Evolutionary conservation across 2,888 invertebrate species (phyloP).

Genomic region (Lasioglossum vierecki): DNA sequence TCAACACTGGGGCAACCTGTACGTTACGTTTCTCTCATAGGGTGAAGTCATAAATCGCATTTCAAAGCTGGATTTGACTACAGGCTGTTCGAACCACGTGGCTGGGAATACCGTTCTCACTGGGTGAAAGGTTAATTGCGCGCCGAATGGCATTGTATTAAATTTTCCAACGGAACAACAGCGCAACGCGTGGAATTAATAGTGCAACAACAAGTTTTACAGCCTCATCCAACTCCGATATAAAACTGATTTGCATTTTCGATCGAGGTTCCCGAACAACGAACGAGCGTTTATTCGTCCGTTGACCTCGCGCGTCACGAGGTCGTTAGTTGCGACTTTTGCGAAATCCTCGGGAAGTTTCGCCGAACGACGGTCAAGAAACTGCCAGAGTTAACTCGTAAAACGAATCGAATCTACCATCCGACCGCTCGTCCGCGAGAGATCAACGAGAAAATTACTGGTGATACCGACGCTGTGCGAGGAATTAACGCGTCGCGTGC

Average conservation of each 20-base stretch:
- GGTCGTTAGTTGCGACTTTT: constrained; percentile 21
- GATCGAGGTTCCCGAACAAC: neutral
- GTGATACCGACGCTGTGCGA: neutral
- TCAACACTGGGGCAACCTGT: no score
- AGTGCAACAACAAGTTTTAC: constrained; percentile 6
- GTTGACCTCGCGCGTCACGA: neutral
- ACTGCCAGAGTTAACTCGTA: constrained; percentile 28
- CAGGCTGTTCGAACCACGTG: neutral
- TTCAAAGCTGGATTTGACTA: neutral
- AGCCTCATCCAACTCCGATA: neutral
- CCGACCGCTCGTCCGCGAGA: neutral
- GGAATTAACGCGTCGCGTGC: neutral
- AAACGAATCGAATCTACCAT: constrained; percentile 54
- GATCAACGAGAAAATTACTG: constrained; percentile 14
- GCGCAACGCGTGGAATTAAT: neutral
- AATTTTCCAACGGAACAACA: neutral
- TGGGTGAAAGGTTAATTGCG: constrained; percentile 20
- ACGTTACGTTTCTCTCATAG: neutral
- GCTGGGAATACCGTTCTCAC: neutral
- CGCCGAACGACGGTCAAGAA: constrained; percentile 31
- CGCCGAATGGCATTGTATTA: constrained; percentile 10
- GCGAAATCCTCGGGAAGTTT: constrained; percentile 64
- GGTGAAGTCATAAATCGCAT: neutral
- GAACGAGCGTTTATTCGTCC: no score
- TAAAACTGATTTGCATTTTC: constrained; percentile 29